A percentile compares a stretch with the other conserved stretches of the same genome.
Evolutionary conservation across 2,888 invertebrate genomes (phyloP).

Genomic region (Gymnosoma rotundatum): DNA sequence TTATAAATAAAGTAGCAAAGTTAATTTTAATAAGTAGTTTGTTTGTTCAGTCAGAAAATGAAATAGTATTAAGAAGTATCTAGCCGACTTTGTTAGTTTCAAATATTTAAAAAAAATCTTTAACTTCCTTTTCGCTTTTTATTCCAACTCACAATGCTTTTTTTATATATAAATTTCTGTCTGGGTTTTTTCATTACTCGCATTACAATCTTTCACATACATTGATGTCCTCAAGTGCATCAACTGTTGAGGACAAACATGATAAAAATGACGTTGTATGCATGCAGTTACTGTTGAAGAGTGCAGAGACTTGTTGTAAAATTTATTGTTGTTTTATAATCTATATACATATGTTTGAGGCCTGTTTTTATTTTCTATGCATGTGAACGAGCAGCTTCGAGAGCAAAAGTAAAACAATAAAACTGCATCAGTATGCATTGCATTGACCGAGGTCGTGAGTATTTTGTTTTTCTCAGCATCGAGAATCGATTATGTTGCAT

Average conservation of each 20-base stretch:
- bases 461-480: conserved; percentile 39
- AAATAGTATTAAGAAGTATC: too few relatives aligned
- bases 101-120: too few relatives aligned
- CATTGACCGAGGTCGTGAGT: conserved; percentile 66
- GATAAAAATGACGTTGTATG: conserved; percentile 9
- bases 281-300: conserved; percentile 22
- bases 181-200: conserved; percentile 1
- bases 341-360: conserved; percentile 11
- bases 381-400: not conserved
- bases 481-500: conserved; percentile 57
- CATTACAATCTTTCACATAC: not conserved
- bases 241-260: conserved; percentile 26
- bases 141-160: not conserved
- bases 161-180: too few relatives aligned
- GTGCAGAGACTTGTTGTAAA: conserved; percentile 22
- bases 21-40: too few relatives aligned
- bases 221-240: conserved; percentile 14
- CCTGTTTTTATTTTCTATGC: conserved; percentile 16
- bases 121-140: too few relatives aligned
- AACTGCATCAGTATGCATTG: conserved; percentile 60
- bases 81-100: too few relatives aligned
- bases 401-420: conserved; percentile 27
- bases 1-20: not conserved
- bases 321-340: conserved; percentile 27
- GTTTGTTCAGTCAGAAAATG: too few relatives aligned